A percentile compares a stretch with the other conserved stretches of the same genome.
These are phyloP conservation scores for Drosophila tropicalis DNA, from an alignment of 1,140 invertebrate species.

Conservation along the genomic window DNA sequence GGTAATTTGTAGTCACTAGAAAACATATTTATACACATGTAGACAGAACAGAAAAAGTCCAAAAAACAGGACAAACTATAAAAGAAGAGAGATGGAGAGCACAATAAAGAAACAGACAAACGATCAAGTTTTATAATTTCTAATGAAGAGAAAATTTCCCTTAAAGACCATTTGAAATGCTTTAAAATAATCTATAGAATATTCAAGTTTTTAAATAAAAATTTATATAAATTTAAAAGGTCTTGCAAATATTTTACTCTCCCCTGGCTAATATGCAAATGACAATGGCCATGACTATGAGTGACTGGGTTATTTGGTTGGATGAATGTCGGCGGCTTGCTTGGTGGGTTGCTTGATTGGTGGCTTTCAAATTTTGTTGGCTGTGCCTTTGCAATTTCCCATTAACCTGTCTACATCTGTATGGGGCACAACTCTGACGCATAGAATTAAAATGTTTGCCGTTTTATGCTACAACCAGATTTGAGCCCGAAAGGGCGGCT, in stretches of 20 bases:
- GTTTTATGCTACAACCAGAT: constrained; percentile 52
- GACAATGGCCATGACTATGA: constrained; percentile 25
- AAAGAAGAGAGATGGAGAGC: neutral
- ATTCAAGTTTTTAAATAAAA: constrained; percentile 10
- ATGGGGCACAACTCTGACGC: constrained; percentile 9
- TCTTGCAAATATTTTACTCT: neutral
- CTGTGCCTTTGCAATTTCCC: neutral
- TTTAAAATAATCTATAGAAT: too few relatives aligned
- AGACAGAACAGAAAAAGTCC: neutral
- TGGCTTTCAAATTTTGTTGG: neutral
- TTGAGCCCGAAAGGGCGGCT: neutral
- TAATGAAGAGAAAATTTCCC: too few relatives aligned
- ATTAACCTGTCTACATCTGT: constrained; percentile 20
- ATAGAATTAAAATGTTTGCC: constrained; percentile 44
- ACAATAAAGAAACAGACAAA: neutral
- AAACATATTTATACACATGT: neutral
- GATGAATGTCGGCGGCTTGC: neutral
- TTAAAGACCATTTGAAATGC: too few relatives aligned
- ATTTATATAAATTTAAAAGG: constrained; percentile 3
- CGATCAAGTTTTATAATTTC: neutral
- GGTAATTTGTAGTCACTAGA: constrained; percentile 4
- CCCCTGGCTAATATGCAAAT: constrained; percentile 52
- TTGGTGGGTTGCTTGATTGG: neutral
- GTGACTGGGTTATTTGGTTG: constrained; percentile 13
- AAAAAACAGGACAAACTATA: neutral